These are phyloP conservation scores for Pempheris klunzingeri DNA, from an alignment of 2,797 vertebrate species.

Conservation along the genomic window DNA sequence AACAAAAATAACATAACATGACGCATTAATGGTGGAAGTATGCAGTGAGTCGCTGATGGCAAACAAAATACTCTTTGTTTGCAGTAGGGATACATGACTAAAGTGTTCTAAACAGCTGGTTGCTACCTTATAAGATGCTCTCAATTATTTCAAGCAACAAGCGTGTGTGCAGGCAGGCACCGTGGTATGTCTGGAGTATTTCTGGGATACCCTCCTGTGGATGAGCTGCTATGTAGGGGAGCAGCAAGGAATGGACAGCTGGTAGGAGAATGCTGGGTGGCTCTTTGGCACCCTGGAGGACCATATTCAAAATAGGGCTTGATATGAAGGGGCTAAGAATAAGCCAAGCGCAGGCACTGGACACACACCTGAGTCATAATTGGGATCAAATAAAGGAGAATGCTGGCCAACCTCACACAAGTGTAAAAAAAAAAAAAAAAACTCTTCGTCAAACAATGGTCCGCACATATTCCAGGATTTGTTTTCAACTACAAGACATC, in stretches of 20 bases:
- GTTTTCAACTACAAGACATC: too few relatives aligned
- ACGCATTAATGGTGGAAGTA: slow-evolving; percentile 40
- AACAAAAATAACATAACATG: slow-evolving; percentile 55
- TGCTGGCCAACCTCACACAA: neutral
- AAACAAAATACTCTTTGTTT: slow-evolving; percentile 45
- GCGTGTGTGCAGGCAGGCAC: slow-evolving; percentile 11
- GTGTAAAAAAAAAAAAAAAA: too few relatives aligned
- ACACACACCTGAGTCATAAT: slow-evolving; percentile 20
- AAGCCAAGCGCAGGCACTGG: neutral
- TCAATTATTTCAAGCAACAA: neutral
- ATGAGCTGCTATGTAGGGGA: slow-evolving; percentile 25
- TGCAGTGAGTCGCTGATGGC: neutral
- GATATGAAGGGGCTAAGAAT: slow-evolving; percentile 19
- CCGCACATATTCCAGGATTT: neutral
- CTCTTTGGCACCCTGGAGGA: slow-evolving; percentile 14
- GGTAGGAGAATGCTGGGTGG: slow-evolving; percentile 45
- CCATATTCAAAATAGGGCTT: slow-evolving; percentile 1
- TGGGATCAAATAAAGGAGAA: neutral
- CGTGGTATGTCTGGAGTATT: slow-evolving; percentile 35
- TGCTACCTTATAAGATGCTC: slow-evolving; percentile 11
- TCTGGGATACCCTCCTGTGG: slow-evolving; percentile 8
- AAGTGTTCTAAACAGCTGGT: slow-evolving; percentile 29
- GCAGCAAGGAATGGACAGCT: slow-evolving; percentile 60
- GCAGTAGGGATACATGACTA: neutral
- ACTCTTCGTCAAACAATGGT: neutral